Conservation (phyloP, 2,888 invertebrate genomes). For the Oxystoma pomonae region DNA sequence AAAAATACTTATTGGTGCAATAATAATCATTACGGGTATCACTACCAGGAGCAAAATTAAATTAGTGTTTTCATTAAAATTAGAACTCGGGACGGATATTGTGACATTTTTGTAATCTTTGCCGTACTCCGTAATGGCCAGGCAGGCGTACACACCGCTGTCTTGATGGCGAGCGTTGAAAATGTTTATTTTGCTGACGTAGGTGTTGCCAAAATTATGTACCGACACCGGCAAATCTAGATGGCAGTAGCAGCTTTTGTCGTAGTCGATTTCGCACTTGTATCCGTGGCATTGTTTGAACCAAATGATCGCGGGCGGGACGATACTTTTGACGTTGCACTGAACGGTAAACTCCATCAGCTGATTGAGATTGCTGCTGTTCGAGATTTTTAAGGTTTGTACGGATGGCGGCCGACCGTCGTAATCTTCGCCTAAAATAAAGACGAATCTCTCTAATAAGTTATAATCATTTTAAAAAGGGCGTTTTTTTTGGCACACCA, state of each 20-base stretch:
- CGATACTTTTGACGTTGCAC: constrained; percentile 41
- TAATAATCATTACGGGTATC: constrained; percentile 39
- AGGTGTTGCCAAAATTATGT: constrained; percentile 35
- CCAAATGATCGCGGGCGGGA: constrained; percentile 41
- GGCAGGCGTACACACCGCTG: constrained; percentile 42
- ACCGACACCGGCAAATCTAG: constrained; percentile 31
- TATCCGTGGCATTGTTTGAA: constrained; percentile 40
- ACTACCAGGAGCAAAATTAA: constrained; percentile 40
- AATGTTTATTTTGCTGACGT: constrained; percentile 42
- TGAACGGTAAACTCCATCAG: constrained; percentile 39
- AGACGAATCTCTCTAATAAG: no score
- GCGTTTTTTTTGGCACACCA: no score
- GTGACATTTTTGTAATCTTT: constrained; percentile 37
- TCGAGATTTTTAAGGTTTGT: constrained; percentile 36
- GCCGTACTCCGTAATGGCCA: constrained; percentile 40
- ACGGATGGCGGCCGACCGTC: constrained; percentile 36
- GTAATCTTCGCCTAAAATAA: constrained; percentile 34
- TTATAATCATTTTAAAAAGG: no score
- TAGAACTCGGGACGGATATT: constrained; percentile 31
- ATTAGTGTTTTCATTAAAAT: constrained; percentile 25
- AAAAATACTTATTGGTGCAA: constrained; percentile 40
- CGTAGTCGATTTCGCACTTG: constrained; percentile 37
- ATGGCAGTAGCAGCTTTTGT: constrained; percentile 37
- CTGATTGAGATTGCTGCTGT: constrained; percentile 34
- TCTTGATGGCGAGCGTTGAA: constrained; percentile 38